phyloP scores from a whole-genome alignment of 2,888 invertebrate species.

The Formica aserva region DNA sequence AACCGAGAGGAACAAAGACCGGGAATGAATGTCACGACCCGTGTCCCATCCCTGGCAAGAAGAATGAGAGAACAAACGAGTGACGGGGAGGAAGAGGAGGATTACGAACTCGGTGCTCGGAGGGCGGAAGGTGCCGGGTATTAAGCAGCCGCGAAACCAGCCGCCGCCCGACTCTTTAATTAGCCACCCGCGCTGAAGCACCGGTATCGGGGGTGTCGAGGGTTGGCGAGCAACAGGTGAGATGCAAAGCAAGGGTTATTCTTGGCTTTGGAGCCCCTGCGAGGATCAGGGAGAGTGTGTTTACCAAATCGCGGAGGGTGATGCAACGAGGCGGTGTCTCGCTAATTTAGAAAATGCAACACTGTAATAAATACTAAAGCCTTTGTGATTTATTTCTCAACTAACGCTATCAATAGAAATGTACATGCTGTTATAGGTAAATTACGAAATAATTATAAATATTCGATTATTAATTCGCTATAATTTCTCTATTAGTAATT shows the following conservation, averaged over 20 bases:
- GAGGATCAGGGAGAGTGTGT: slow-evolving; percentile 65
- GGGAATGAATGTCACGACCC: slow-evolving; percentile 63
- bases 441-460: background rate
- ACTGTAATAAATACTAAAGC: background rate
- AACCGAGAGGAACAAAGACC: slow-evolving; percentile 80
- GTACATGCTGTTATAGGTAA: background rate
- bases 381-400: background rate
- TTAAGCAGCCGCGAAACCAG: slow-evolving; percentile 83
- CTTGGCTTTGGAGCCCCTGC: slow-evolving; percentile 77
- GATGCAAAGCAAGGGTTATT: slow-evolving; percentile 85
- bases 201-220: slow-evolving; percentile 79
- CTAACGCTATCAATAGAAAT: background rate
- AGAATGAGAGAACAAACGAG: background rate
- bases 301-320: slow-evolving; percentile 36
- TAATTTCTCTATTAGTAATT: background rate
- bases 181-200: slow-evolving; percentile 79
- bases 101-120: slow-evolving; percentile 49
- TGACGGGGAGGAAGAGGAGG: slow-evolving; percentile 66
- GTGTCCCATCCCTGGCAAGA: slow-evolving; percentile 15
- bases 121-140: slow-evolving; percentile 77
- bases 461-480: background rate
- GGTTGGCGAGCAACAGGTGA: slow-evolving; percentile 84
- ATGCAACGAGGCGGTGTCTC: slow-evolving; percentile 11
- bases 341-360: background rate
- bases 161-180: slow-evolving; percentile 84